Evolutionary conservation across 2,797 vertebrate genomes (phyloP), one percentile per base, ranked within the genome.

Genomic region (Leptatherina wallacei): DNA sequence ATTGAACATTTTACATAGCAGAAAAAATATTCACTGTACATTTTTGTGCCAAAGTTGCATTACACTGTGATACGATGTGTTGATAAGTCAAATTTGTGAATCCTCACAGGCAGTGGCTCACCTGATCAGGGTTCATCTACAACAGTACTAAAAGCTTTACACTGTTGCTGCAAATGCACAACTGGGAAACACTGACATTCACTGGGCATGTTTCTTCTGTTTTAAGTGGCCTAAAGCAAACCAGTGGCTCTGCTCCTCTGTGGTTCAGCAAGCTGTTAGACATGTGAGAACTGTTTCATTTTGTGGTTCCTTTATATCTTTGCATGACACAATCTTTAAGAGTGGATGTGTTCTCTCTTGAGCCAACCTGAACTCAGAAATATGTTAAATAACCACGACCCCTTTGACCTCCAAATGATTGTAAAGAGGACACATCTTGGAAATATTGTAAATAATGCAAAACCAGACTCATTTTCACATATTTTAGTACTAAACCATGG

Each of bases 181-280:
- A 13, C 24, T 27, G 24, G 52, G 52, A 18, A 42, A 22, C 4
- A 27, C 52, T 20, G 24, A 57, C 36, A 42, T 66, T 54, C 27
- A 11, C 13, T 56, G 9, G 22, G 36, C 24, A 51, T 55, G 22
- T 55, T 40, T 16, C 52, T 40, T 42, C 29, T 42, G 52, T 66
- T 66, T 30, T 42, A 27, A 36, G 52, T 35, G 27, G 49, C 64
- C 64, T 16, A 27, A 18, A 65, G 51, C 49, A 30, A 65, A 65
- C 24, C 51, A 35, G 4, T 47, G 42, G 18, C 42, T 47, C n/a
- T 8, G 4, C 24, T 54, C 36, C 30, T 24, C 49, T 7, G 47
- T 20, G 33, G 49, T 29, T 38, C 49, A 2, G 22, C 49, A 65
- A 47, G n/a, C 38, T 4, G 27, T 52, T 27, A 66, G 51, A 38